phyloP scores from a whole-genome alignment of 2,888 invertebrate species.

The Agriopis marginaria region DNA sequence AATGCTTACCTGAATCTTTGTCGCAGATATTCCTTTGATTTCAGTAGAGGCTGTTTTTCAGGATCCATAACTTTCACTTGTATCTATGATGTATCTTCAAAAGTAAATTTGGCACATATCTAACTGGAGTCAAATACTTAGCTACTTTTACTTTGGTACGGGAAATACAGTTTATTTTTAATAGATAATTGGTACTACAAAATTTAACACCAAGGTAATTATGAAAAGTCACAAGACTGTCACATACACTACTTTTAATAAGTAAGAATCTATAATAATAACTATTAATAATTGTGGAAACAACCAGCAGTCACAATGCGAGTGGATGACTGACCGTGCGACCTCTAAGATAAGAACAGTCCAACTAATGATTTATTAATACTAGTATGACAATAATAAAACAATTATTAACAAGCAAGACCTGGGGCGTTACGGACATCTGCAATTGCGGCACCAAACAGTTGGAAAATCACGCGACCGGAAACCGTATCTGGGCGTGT shows the following conservation, averaged over 20 bases:
- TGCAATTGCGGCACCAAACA: too few species aligned
- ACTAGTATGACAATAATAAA: not conserved
- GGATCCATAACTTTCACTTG: constrained; percentile 59
- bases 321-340: constrained; percentile 25
- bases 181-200: not conserved
- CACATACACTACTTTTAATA: not conserved
- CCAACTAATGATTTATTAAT: constrained; percentile 28
- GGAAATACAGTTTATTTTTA: too few species aligned
- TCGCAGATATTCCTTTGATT: constrained; percentile 37
- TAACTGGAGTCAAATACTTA: not conserved
- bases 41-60: constrained; percentile 67
- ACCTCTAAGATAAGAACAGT: constrained; percentile 20
- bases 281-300: constrained; percentile 5
- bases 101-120: constrained; percentile 2
- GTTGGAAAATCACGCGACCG: too few species aligned
- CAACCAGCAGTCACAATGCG: not conserved
- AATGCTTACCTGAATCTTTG: constrained; percentile 52
- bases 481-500: too few species aligned
- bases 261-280: not conserved
- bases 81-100: not conserved
- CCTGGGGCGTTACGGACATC: too few species aligned
- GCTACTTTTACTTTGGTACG: not conserved
- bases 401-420: not conserved
- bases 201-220: not conserved
- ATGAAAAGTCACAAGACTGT: not conserved